Evolutionary conservation across 2,797 vertebrate genomes (phyloP), one percentile per base, ranked within the genome.

Genomic region (Tiaroga cobitis): DNA sequence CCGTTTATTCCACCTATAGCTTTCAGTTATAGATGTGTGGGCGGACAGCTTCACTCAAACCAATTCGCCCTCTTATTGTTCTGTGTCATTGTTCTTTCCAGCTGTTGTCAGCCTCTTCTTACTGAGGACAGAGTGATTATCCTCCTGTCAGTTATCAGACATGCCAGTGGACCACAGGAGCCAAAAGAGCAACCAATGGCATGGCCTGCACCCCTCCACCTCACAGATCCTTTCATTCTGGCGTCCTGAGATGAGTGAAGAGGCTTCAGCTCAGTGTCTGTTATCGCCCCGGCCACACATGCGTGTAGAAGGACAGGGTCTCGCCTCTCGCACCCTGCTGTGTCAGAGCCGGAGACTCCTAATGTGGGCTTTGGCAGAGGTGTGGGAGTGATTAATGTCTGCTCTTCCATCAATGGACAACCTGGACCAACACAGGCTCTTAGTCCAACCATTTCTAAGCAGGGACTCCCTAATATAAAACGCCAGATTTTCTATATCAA

Each of bases 351-450:
- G 91, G 89, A 63, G 75, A 87, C 88, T 91, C 76, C 84, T 86
- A 51, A 82, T 85, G 80, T 90, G 89, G 76, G 26, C 24, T 63
- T 80, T 91, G 87, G 90, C 90, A 89, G 39, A 10, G 69, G 80
- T 84, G 85, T 87, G 89, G 86, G 88, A 85, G 82, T 92, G 92
- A 93, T 94, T 90, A 43, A 92, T 94, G 88, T 78, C 41, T 69
- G 16, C 51, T 68, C 32, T 63, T 63, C 34, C 61, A 74, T 61
- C 46, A 63, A 29, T 83, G 83, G 39, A 32, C 51, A 29, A 43
- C 18, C 32, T 68, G 76, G 67, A 86, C 73, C 81, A 86, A 79
- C n/a, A 56, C 69, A 39, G 74, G 49, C 9, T 34, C 11, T n/a
- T 1, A 24, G 32, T 37, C 3, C 49, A 56, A 16, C 15, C 63